phyloP scores from a whole-genome alignment of 2,888 invertebrate genomes.

The Hirtodrosophila alboralis region DNA sequence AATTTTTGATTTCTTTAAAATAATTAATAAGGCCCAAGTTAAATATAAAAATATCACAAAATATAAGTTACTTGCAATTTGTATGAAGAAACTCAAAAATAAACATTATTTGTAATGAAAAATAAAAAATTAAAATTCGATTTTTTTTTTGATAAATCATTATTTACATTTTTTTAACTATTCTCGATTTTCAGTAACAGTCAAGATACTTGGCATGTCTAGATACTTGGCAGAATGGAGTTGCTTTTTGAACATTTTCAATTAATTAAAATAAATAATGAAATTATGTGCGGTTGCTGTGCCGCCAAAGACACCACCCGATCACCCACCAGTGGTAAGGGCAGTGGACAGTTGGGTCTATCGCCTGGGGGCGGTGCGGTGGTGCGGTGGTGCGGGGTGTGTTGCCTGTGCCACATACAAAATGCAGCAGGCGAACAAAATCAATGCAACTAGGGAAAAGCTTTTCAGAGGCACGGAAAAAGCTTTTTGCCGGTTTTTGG shows the following conservation, averaged over 20 bases:
- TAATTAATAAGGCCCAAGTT: too few species aligned
- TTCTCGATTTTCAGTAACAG: too few species aligned
- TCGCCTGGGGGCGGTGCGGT: slow-evolving; percentile 9
- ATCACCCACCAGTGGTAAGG: not conserved
- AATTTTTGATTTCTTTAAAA: too few species aligned
- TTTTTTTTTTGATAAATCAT: too few species aligned
- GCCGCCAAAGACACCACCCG: slow-evolving; percentile 8
- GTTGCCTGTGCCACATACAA: slow-evolving; percentile 15
- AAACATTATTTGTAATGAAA: too few species aligned
- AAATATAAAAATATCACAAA: too few species aligned
- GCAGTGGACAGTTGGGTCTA: slow-evolving; percentile 11
- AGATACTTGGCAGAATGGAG: not conserved
- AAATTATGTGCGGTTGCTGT: slow-evolving; percentile 49
- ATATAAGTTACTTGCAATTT: too few species aligned
- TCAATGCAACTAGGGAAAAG: slow-evolving; percentile 57
- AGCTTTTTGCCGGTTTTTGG: slow-evolving; percentile 23
- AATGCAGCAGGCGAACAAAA: slow-evolving; percentile 44
- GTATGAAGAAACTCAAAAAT: too few species aligned
- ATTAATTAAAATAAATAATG: slow-evolving; percentile 75
- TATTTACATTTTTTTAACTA: too few species aligned
- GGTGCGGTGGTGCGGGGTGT: not conserved
- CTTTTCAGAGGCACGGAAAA: slow-evolving; percentile 10
- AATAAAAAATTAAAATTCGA: too few species aligned
- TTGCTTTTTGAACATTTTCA: slow-evolving; percentile 59
- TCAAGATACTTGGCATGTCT: too few species aligned